Evolutionary conservation across 2,113 vertebrate genomes (phyloP).

Genomic region (Apaloderma vittatum): DNA sequence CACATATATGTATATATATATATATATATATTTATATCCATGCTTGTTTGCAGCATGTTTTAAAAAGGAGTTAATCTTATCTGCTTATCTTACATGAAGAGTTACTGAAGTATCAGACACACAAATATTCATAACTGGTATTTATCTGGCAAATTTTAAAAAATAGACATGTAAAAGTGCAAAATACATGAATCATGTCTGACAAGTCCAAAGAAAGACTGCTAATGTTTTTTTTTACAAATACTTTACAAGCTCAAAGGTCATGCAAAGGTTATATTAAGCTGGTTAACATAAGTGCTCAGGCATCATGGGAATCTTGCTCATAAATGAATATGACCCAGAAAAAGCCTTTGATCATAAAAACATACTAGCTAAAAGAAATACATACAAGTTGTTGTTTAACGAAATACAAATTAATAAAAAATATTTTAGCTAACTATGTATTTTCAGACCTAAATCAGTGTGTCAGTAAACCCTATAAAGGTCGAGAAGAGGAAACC

Average conservation of each 20-base stretch:
- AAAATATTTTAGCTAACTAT: not conserved
- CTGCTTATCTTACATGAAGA: not conserved
- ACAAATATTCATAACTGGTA: not conserved
- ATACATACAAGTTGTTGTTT: not conserved
- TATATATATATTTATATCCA: not conserved
- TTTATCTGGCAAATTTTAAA: conserved; percentile 5
- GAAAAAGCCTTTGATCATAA: not conserved
- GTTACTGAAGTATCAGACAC: not conserved
- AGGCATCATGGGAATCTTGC: not conserved
- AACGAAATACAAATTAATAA: not conserved
- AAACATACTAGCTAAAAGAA: not conserved
- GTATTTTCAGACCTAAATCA: not conserved
- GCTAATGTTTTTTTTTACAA: not conserved
- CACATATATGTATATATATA: not conserved
- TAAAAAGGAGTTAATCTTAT: not conserved
- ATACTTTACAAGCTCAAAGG: not conserved
- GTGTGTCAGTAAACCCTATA: not conserved
- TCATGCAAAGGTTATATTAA: not conserved
- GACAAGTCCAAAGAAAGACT: not conserved
- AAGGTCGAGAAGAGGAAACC: not conserved
- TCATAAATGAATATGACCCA: not conserved
- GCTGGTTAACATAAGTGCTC: not conserved
- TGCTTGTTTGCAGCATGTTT: not conserved
- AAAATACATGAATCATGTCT: not conserved
- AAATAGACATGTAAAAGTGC: not conserved